A percentile compares a stretch with the other conserved stretches of the same genome.
Evolutionary conservation across 1,140 invertebrate species (phyloP).

Genomic region (Venustaconcha ellipsiformis): DNA sequence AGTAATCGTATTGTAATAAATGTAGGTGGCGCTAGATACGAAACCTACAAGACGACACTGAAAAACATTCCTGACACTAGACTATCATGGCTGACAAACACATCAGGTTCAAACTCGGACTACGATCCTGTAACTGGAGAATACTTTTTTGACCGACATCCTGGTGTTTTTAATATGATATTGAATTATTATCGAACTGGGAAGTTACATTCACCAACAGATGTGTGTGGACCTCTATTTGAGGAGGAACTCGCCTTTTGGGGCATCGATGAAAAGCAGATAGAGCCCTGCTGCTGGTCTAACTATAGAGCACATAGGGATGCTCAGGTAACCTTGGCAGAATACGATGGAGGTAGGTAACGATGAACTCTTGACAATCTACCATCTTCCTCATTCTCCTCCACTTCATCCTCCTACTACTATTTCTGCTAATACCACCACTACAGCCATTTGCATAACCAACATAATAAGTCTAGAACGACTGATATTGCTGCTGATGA

Average conservation of each 20-base stretch:
- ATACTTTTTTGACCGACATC: slow-evolving; percentile 69
- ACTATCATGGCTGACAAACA: slow-evolving; percentile 64
- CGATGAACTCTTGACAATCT: not conserved
- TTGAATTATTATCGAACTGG: slow-evolving; percentile 68
- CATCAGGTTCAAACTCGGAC: slow-evolving; percentile 57
- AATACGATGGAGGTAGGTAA: slow-evolving; percentile 51
- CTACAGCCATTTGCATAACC: not conserved
- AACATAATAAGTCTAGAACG: too few species aligned
- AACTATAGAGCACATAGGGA: slow-evolving; percentile 63
- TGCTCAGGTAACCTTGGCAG: slow-evolving; percentile 65
- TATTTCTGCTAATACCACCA: not conserved
- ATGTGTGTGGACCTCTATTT: slow-evolving; percentile 68
- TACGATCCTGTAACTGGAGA: slow-evolving; percentile 64
- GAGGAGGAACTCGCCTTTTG: slow-evolving; percentile 69
- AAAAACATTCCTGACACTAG: slow-evolving; percentile 67
- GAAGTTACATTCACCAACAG: slow-evolving; percentile 64
- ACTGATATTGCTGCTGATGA: too few species aligned
- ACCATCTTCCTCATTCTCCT: not conserved
- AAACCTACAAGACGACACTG: slow-evolving; percentile 84
- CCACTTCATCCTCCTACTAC: not conserved
- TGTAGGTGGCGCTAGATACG: slow-evolving; percentile 95
- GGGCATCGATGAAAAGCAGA: slow-evolving; percentile 68
- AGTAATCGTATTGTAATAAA: slow-evolving; percentile 85
- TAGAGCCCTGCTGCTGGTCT: slow-evolving; percentile 68
- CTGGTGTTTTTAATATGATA: slow-evolving; percentile 67